These are phyloP conservation scores for Caenorhabditis afra DNA, from an alignment of 2,888 invertebrate genomes.

Conservation along the genomic window DNA sequence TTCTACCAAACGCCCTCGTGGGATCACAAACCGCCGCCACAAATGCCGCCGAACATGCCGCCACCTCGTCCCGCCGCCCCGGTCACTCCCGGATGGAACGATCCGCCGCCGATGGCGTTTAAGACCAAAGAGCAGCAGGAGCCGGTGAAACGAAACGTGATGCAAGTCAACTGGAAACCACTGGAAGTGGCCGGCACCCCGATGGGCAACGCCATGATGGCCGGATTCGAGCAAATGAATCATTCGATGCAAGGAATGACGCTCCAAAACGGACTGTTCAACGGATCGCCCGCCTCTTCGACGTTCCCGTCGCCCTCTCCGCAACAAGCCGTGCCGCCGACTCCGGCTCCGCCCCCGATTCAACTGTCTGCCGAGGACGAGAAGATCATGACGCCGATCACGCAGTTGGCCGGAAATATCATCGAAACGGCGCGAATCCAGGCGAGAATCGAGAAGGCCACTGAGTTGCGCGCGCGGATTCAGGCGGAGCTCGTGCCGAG, in stretches of 20 bases:
- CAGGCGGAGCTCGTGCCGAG: constrained; percentile 34
- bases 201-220: background rate
- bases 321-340: constrained; percentile 4
- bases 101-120: constrained; percentile 47
- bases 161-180: constrained; percentile 54
- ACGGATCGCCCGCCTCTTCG: background rate
- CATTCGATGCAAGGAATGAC: constrained; percentile 6
- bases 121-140: background rate
- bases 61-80: no score
- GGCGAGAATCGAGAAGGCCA: constrained; percentile 32
- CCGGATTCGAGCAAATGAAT: background rate
- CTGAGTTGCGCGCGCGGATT: constrained; percentile 32
- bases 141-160: constrained; percentile 28
- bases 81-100: constrained; percentile 56
- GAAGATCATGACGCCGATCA: constrained; percentile 32
- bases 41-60: constrained; percentile 42
- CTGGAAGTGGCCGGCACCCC: constrained; percentile 26
- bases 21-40: constrained; percentile 54
- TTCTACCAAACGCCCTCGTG: constrained; percentile 57
- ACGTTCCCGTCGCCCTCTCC: constrained; percentile 15
- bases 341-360: constrained; percentile 13
- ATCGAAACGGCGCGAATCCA: constrained; percentile 21
- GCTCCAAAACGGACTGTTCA: constrained; percentile 4
- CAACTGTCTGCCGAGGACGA: constrained; percentile 42
- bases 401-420: constrained; percentile 12